Evolutionary conservation across 2,113 vertebrate genomes (phyloP).

Genomic region (Bujurquina vittata): DNA sequence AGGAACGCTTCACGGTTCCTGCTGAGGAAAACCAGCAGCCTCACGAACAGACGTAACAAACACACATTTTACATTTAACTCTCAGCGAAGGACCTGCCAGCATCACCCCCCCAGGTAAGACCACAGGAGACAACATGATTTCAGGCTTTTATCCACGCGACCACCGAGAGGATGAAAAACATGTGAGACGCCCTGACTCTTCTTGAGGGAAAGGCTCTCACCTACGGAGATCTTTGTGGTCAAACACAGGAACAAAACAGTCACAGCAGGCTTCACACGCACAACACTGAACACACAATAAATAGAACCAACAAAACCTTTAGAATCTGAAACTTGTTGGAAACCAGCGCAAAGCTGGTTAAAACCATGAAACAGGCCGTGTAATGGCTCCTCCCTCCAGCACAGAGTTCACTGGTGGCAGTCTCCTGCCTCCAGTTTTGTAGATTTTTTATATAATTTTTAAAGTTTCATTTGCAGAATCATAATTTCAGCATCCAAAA

Average conservation of each 20-base stretch:
- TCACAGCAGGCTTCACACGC: neutral
- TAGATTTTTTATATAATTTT: too few species aligned
- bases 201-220: neutral
- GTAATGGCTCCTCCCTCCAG: too few species aligned
- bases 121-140: neutral
- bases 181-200: neutral
- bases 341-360: too few species aligned
- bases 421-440: too few species aligned
- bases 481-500: too few species aligned
- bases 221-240: neutral
- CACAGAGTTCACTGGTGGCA: too few species aligned
- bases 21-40: neutral
- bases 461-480: too few species aligned
- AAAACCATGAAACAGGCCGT: too few species aligned
- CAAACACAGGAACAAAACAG: neutral
- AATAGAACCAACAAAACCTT: too few species aligned
- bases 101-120: neutral
- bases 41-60: neutral
- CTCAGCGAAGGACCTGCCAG: neutral
- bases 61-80: neutral
- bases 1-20: neutral
- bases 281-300: too few species aligned
- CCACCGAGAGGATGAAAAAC: neutral
- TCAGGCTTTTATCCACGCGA: neutral
- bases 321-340: too few species aligned